Percentiles rank a stretch among this genome's conserved stretches.
phyloP scores from a whole-genome alignment of 2,888 invertebrate species.

The Conomelus anceps region DNA sequence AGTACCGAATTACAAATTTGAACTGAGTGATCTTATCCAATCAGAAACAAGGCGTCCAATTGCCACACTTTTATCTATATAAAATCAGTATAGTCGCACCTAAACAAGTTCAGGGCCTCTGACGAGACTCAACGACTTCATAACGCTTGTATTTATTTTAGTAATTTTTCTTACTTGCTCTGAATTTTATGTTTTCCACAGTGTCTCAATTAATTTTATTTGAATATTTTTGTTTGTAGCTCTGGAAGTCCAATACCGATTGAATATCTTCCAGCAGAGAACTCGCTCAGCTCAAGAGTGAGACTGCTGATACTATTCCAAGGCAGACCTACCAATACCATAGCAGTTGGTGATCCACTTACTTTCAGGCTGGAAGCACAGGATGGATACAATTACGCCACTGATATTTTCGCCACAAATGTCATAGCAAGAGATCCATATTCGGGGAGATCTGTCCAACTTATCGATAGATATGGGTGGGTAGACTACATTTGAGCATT shows the following conservation, averaged over 20 bases:
- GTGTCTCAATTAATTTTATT: no score
- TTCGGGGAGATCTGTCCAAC: constrained; percentile 79
- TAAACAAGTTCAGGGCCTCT: no score
- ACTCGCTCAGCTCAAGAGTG: constrained; percentile 81
- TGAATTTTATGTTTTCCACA: no score
- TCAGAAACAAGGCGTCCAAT: no score
- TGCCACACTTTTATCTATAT: no score
- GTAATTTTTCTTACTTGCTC: no score
- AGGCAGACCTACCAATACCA: constrained; percentile 85
- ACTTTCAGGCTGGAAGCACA: constrained; percentile 84
- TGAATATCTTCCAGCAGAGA: constrained; percentile 86
- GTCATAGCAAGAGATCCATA: constrained; percentile 90
- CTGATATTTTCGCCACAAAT: constrained; percentile 88
- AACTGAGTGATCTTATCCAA: no score
- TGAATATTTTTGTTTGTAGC: constrained; percentile 45
- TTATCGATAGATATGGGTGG: constrained; percentile 85
- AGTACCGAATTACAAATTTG: no score
- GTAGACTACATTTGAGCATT: constrained; percentile 31
- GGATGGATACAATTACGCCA: constrained; percentile 79
- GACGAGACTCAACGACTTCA: no score
- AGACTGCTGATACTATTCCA: constrained; percentile 80
- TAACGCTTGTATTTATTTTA: no score
- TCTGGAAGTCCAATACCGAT: constrained; percentile 89
- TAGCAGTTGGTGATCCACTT: constrained; percentile 85
- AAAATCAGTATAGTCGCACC: no score